Percentiles rank a stretch among this genome's conserved stretches.
phyloP scores from a whole-genome alignment of 2,113 vertebrate genomes.

The Papio anubis region DNA sequence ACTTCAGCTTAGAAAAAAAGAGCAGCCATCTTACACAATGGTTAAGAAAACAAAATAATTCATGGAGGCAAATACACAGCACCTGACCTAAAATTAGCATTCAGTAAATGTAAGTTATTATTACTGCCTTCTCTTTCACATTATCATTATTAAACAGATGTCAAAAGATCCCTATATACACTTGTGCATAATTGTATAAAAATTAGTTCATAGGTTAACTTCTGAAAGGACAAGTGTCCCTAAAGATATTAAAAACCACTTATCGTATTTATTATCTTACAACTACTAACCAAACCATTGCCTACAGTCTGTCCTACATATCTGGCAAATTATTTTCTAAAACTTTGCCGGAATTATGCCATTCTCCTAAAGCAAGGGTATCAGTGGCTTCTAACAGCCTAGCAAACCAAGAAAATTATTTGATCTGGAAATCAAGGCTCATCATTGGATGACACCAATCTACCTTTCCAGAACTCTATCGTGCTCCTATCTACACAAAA shows the following conservation, averaged over 20 bases:
- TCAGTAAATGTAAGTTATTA: not conserved
- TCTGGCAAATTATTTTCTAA: constrained; percentile 35
- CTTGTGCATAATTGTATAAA: not conserved
- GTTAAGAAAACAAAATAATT: constrained; percentile 34
- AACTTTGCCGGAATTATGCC: not conserved
- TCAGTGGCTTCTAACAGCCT: not conserved
- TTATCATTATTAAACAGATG: constrained; percentile 21
- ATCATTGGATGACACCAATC: not conserved
- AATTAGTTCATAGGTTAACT: not conserved
- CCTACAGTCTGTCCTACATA: not conserved
- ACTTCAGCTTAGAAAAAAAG: not conserved
- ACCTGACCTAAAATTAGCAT: not conserved
- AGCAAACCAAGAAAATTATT: not conserved
- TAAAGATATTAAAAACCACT: constrained; percentile 33
- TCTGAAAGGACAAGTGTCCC: not conserved
- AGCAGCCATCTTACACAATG: not conserved
- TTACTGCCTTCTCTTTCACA: not conserved
- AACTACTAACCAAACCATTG: constrained; percentile 29
- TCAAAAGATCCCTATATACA: not conserved
- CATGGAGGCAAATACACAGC: not conserved
- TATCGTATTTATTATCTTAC: not conserved
- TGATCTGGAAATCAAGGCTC: not conserved
- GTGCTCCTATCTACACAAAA: not conserved
- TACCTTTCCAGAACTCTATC: not conserved
- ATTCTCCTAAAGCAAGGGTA: constrained; percentile 27